These are phyloP conservation scores for Aix galericulata DNA, from an alignment of 2,113 vertebrate genomes.

Conservation along the genomic window DNA sequence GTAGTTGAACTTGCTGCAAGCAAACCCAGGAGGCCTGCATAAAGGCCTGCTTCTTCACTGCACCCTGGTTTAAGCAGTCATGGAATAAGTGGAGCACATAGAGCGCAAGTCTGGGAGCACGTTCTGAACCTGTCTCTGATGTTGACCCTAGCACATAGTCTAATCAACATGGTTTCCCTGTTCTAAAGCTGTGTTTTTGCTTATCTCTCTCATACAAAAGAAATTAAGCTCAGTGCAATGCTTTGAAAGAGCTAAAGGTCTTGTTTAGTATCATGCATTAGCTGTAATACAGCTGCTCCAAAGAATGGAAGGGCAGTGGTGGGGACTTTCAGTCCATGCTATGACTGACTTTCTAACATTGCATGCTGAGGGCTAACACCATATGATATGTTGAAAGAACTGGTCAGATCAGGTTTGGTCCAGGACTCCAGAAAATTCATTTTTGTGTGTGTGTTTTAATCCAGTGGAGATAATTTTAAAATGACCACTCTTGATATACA, in stretches of 20 bases:
- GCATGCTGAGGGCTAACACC: accelerated
- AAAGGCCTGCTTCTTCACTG: background rate
- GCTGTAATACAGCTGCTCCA: background rate
- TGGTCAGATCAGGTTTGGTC: background rate
- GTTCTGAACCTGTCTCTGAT: background rate
- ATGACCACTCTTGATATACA: background rate
- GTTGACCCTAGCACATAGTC: background rate
- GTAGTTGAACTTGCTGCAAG: background rate
- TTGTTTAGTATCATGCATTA: background rate
- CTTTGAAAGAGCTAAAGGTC: background rate
- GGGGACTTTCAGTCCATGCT: accelerated
- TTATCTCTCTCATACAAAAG: background rate
- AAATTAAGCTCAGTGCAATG: background rate
- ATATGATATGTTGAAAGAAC: background rate
- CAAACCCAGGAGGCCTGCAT: background rate
- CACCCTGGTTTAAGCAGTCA: accelerated
- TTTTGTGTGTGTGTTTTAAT: background rate
- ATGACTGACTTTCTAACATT: background rate
- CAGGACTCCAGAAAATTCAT: background rate
- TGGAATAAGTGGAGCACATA: background rate
- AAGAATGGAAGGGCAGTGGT: accelerated
- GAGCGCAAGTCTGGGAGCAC: background rate
- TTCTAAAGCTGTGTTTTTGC: background rate
- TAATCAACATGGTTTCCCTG: background rate
- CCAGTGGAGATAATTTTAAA: background rate